Percentiles rank a stretch among this genome's conserved stretches.
These are phyloP conservation scores for Macropus fuliginosus DNA, from an alignment of 2,797 vertebrate species.

Conservation along the genomic window DNA sequence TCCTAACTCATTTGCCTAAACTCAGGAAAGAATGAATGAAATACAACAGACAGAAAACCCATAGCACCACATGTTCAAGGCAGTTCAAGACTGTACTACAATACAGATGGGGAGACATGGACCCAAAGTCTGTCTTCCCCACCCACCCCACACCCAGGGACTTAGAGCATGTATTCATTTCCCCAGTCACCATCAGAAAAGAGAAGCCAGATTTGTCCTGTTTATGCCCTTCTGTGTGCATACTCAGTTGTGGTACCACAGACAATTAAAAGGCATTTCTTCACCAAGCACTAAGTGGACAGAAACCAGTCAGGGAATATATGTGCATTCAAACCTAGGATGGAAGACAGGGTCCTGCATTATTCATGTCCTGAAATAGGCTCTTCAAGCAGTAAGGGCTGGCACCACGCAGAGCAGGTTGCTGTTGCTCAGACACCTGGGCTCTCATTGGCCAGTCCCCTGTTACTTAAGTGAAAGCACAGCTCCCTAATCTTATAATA, in stretches of 20 bases:
- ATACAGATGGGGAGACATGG: not conserved
- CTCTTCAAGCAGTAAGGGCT: not conserved
- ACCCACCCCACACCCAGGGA: not conserved
- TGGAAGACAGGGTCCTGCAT: not conserved
- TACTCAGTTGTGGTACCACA: not conserved
- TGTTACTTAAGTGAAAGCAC: not conserved
- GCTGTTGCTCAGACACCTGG: not conserved
- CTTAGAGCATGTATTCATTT: not conserved
- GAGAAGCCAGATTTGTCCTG: not conserved
- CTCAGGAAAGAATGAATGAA: not conserved
- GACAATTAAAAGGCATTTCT: not conserved
- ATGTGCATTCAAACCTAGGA: not conserved
- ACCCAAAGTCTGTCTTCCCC: not conserved
- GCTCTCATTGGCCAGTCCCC: not conserved
- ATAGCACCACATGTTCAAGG: not conserved
- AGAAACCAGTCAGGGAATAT: not conserved
- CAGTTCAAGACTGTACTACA: not conserved
- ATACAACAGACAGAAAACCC: not conserved
- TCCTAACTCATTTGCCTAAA: not conserved
- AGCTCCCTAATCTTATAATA: constrained; percentile 15
- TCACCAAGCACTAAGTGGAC: not conserved
- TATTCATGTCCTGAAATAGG: not conserved
- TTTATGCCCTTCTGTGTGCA: not conserved
- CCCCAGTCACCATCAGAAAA: not conserved
- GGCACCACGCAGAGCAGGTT: not conserved